These are phyloP conservation scores for Cyrtodaria siliqua DNA, from an alignment of 2,888 invertebrate species.

Conservation along the genomic window DNA sequence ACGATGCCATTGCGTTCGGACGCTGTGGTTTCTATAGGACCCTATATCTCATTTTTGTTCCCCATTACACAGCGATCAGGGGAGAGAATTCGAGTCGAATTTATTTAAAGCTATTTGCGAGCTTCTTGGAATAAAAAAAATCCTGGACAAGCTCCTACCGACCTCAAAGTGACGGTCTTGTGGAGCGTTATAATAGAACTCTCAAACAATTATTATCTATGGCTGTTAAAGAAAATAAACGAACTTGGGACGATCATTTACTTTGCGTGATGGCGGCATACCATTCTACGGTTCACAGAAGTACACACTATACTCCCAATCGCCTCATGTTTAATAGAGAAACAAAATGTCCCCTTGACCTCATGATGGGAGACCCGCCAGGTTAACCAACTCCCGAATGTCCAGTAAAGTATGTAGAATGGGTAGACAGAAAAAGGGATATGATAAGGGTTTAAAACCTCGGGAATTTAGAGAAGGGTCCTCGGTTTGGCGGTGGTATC, in stretches of 20 bases:
- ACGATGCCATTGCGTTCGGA: no score
- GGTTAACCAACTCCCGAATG: constrained; percentile 1
- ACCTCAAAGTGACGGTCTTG: constrained; percentile 58
- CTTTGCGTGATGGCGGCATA: constrained; percentile 54
- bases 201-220: constrained; percentile 48
- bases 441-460: constrained; percentile 7
- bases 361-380: constrained; percentile 47
- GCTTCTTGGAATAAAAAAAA: constrained; percentile 34
- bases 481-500: constrained; percentile 32
- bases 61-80: no score
- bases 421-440: constrained; percentile 14
- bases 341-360: constrained; percentile 52
- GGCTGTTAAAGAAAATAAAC: constrained; percentile 37
- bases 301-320: constrained; percentile 53
- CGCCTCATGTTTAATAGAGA: constrained; percentile 54
- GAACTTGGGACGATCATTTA: constrained; percentile 63
- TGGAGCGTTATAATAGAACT: constrained; percentile 59
- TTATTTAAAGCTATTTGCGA: constrained; percentile 31
- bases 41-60: no score
- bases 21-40: no score
- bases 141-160: no score
- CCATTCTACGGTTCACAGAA: constrained; percentile 38
- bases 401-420: constrained; percentile 38
- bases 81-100: constrained; percentile 32
- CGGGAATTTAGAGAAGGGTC: not conserved